Percentiles rank a stretch among this genome's conserved stretches.
Conservation (phyloP, 2,797 vertebrate genomes). For the Rhinogobio ventralis region DNA sequence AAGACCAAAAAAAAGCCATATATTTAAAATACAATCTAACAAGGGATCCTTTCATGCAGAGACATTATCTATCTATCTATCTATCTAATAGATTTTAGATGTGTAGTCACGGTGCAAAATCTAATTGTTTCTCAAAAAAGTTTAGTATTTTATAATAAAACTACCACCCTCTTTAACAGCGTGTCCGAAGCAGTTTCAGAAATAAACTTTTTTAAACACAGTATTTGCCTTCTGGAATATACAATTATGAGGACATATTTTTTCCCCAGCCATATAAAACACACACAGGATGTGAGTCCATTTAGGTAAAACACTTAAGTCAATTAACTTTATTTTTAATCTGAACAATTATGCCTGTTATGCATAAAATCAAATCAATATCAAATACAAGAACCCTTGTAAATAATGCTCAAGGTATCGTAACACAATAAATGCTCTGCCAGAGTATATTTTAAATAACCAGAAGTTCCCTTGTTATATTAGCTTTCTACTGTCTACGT, state of each 20-base stretch:
- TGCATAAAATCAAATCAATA: background rate
- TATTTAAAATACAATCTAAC: background rate
- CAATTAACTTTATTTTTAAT: background rate
- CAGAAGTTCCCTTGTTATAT: background rate
- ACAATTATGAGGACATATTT: background rate
- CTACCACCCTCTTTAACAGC: background rate
- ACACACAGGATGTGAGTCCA: background rate
- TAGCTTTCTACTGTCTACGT: background rate
- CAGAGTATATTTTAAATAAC: background rate
- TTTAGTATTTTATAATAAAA: background rate
- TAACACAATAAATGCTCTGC: background rate
- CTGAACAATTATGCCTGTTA: background rate
- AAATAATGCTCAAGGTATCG: background rate
- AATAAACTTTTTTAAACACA: background rate
- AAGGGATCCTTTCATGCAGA: background rate
- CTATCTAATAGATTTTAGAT: no score
- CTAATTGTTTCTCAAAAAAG: no score
- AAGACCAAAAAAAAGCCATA: background rate
- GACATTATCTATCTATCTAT: no score
- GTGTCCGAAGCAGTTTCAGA: background rate
- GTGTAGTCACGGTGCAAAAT: no score
- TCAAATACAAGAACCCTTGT: background rate
- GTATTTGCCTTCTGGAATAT: background rate
- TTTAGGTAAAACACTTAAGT: background rate
- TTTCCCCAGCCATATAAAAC: background rate